Conservation (phyloP, 2,888 invertebrate genomes). For the Polydrusus pterygomalis region DNA sequence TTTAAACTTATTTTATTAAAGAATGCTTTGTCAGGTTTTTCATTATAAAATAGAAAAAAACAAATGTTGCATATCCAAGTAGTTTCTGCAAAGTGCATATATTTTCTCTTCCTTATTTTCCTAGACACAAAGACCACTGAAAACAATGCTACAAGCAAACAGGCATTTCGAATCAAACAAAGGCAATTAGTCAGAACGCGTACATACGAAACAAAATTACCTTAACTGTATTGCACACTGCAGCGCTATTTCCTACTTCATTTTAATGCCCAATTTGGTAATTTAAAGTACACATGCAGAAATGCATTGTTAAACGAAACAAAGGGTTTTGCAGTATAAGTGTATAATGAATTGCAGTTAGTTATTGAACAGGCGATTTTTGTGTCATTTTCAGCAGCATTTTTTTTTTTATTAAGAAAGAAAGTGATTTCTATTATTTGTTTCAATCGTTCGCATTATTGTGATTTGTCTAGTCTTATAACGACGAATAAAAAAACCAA, state of each 20-base stretch:
- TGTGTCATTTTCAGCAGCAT: background rate
- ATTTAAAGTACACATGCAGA: slow-evolving; percentile 10
- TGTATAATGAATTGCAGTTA: background rate
- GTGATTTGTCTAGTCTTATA: too few relatives aligned
- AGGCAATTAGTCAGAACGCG: slow-evolving; percentile 10
- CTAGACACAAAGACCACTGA: background rate
- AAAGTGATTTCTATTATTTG: background rate
- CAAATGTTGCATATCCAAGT: too few relatives aligned
- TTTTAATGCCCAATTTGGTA: slow-evolving; percentile 25
- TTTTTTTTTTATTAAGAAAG: background rate
- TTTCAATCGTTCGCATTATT: too few relatives aligned
- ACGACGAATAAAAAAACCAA: too few relatives aligned
- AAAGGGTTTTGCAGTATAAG: slow-evolving; percentile 13
- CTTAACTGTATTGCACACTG: slow-evolving; percentile 16
- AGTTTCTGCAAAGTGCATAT: background rate
- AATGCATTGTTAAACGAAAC: slow-evolving; percentile 18
- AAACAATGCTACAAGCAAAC: slow-evolving; percentile 7
- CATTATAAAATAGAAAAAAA: too few relatives aligned
- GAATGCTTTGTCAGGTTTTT: too few relatives aligned
- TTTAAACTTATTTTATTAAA: too few relatives aligned
- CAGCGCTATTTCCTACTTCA: slow-evolving; percentile 7
- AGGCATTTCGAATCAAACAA: slow-evolving; percentile 11
- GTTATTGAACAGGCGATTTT: background rate
- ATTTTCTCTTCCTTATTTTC: background rate
- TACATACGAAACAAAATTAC: background rate